Evolutionary conservation across 2,888 invertebrate species (phyloP).

Genomic region (Cephus runcator): DNA sequence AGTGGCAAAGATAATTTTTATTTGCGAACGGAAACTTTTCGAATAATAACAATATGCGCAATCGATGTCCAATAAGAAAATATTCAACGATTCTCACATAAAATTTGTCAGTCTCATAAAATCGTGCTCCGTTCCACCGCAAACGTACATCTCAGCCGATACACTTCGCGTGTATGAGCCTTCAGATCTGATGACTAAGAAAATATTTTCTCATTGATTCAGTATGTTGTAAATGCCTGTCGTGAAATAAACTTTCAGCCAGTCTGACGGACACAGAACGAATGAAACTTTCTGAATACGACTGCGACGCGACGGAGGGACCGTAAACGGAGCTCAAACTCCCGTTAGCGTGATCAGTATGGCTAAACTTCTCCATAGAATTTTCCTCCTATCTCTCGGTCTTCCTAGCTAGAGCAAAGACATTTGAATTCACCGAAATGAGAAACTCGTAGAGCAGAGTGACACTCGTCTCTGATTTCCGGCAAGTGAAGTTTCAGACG

Average conservation of each 20-base stretch:
- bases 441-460: not conserved
- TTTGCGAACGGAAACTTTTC: no score
- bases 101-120: no score
- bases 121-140: no score
- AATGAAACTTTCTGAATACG: slow-evolving; percentile 17
- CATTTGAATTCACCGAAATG: slow-evolving; percentile 11
- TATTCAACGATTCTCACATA: no score
- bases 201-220: not conserved
- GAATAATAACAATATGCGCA: no score
- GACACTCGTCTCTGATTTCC: not conserved
- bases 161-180: no score
- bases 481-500: no score
- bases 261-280: slow-evolving; percentile 25
- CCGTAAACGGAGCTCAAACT: slow-evolving; percentile 30
- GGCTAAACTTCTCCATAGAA: slow-evolving; percentile 30
- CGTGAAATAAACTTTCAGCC: slow-evolving; percentile 42
- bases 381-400: slow-evolving; percentile 26
- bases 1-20: no score
- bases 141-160: no score
- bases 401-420: slow-evolving; percentile 8
- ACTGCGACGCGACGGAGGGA: slow-evolving; percentile 20
- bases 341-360: slow-evolving; percentile 37
- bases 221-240: slow-evolving; percentile 23
- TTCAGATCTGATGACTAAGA: no score
- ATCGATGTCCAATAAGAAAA: no score